Conservation (phyloP, 1,140 invertebrate genomes). For the Anthonomus grandis region DNA sequence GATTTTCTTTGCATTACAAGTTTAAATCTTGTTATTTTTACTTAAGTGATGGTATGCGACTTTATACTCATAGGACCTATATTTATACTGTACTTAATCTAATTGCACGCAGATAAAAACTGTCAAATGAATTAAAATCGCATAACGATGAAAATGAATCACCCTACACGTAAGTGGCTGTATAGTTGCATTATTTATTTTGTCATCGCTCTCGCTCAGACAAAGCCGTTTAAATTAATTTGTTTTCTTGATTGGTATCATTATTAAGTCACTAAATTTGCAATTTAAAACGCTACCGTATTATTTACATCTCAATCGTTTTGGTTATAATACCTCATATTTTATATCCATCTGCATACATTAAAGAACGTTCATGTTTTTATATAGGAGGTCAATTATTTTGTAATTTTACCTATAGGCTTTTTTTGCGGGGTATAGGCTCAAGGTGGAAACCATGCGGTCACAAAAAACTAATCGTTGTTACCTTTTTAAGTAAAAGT, state of each 20-base stretch:
- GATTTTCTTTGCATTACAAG: conserved; percentile 16
- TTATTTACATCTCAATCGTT: conserved; percentile 14
- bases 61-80: no score
- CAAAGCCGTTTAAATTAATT: conserved; percentile 17
- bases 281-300: conserved; percentile 11
- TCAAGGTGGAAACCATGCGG: no score
- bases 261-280: conserved; percentile 17
- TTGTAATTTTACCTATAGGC: background rate
- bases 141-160: no score
- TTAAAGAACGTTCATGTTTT: background rate
- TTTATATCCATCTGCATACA: conserved; percentile 4
- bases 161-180: background rate
- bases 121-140: no score
- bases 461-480: no score
- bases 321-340: conserved; percentile 7
- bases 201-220: background rate
- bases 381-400: background rate
- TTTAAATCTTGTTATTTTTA: background rate
- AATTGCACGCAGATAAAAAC: no score
- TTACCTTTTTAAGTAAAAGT: no score
- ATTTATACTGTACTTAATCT: no score
- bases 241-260: conserved; percentile 19
- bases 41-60: no score
- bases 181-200: conserved; percentile 13
- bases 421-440: no score